Conservation (phyloP, 1,140 invertebrate genomes). For the Agraylea sexmaculata region DNA sequence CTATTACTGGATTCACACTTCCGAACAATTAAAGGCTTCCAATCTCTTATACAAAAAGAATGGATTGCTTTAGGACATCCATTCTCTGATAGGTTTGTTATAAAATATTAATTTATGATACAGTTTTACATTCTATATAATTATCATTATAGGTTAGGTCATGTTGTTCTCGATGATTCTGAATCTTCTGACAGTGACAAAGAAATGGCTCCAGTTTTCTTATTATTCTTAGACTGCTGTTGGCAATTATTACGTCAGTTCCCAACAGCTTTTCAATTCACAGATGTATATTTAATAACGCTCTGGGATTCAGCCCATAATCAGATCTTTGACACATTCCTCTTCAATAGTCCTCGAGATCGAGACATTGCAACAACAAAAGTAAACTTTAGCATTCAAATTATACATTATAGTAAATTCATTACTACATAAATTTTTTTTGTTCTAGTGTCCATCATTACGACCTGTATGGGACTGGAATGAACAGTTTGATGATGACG, state of each 20-base stretch:
- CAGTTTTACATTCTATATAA: slow-evolving; percentile 2
- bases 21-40: slow-evolving; percentile 79
- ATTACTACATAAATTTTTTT: slow-evolving; percentile 11
- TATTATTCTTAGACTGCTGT: slow-evolving; percentile 85
- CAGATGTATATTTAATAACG: slow-evolving; percentile 82
- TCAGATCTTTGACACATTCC: slow-evolving; percentile 83
- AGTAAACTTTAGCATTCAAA: slow-evolving; percentile 20
- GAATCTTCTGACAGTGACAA: slow-evolving; percentile 19
- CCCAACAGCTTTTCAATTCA: slow-evolving; percentile 81
- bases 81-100: slow-evolving; percentile 56
- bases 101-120: too few relatives aligned
- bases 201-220: slow-evolving; percentile 67
- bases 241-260: slow-evolving; percentile 86
- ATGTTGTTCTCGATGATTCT: slow-evolving; percentile 15
- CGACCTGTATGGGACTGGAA: slow-evolving; percentile 76
- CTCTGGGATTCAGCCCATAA: slow-evolving; percentile 81
- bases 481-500: slow-evolving; percentile 66
- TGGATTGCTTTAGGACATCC: slow-evolving; percentile 88
- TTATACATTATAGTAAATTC: neutral
- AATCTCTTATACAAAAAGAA: slow-evolving; percentile 85
- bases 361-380: slow-evolving; percentile 43
- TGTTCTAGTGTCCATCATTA: slow-evolving; percentile 41
- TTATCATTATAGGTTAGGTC: slow-evolving; percentile 21
- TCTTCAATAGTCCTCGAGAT: slow-evolving; percentile 75
- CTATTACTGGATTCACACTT: slow-evolving; percentile 75